Evolutionary conservation across 2,888 invertebrate species (phyloP), one percentile per base, ranked within the genome.

Genomic region (Pterobdella sp.): DNA sequence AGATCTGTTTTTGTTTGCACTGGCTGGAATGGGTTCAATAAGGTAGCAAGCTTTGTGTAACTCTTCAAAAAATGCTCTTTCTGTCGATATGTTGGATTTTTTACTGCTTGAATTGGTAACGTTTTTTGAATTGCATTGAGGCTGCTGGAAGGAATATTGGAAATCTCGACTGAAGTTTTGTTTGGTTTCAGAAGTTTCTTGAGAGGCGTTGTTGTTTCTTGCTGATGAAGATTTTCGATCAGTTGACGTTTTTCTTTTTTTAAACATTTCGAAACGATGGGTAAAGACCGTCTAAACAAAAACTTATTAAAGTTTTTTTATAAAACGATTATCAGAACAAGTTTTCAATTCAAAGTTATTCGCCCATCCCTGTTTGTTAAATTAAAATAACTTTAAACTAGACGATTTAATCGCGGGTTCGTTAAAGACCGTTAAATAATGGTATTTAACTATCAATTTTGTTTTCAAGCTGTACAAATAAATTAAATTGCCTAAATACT

Each of bases 171-270:
- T 56, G 60, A 26, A 56, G 60, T 56, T 56, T 56, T 56, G 60
- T 22, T 56, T 7, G 60, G n/a, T 56, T 4, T 35, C 60, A 2
- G 71, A 60, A n/a, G 29, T 63, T 22, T 10, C 32, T 18, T 35
- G 63, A 60, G 71, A 71, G 18, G 60, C 29, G 37, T 71, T 71
- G 52, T 71, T 71, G 32, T 42, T 49, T n/a, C 63, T 52, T 2
- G 71, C n/a, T n/a, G 34, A 22, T n/a, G 52, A 31, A 36, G 26
- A 34, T 18, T 63, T 71, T 22, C 71, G 52, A 34, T 71, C 71
- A 26, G n/a, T 31, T n/a, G 71, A 63, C 10, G 71, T 52, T 34
- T 71, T 71, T n/a, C 71, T 60, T 37, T 71, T 71, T 52, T 71
- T 71, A 34, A 49, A 71, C 71, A 71, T 71, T 34, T 63, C 36